phyloP scores from a whole-genome alignment of 2,113 vertebrate genomes.

The Cyanistes caeruleus region DNA sequence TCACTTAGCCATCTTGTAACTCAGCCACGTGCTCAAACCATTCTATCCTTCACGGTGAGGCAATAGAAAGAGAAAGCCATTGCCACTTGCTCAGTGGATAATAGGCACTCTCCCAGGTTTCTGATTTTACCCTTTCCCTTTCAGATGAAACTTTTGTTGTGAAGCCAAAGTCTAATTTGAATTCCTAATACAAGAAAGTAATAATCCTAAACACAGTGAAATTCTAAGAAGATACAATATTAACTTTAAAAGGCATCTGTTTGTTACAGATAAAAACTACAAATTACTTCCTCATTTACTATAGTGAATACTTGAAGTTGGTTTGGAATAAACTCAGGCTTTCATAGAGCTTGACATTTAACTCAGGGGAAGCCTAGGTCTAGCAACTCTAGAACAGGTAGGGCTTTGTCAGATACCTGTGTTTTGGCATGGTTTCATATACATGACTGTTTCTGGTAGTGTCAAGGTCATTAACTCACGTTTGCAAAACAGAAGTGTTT shows the following conservation, averaged over 20 bases:
- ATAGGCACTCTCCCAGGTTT: not conserved
- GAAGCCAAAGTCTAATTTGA: not conserved
- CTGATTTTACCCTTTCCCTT: not conserved
- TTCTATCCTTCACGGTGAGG: not conserved
- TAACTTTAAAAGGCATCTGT: not conserved
- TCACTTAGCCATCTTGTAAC: not conserved
- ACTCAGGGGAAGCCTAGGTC: not conserved
- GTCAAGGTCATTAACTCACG: not conserved
- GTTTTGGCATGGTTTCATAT: not conserved
- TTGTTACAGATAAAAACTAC: not conserved
- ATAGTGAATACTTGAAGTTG: not conserved
- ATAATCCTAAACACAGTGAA: not conserved
- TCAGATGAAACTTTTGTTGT: not conserved
- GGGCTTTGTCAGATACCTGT: not conserved
- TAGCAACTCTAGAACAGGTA: not conserved
- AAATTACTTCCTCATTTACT: not conserved
- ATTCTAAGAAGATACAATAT: not conserved
- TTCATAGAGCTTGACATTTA: not conserved
- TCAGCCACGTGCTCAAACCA: not conserved
- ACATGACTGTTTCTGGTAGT: not conserved
- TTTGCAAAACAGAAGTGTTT: not conserved
- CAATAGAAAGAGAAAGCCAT: not conserved
- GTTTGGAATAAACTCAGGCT: not conserved
- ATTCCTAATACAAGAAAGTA: not conserved
- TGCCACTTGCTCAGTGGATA: not conserved